A percentile compares a stretch with the other conserved stretches of the same genome.
These are phyloP conservation scores for Tipula unca DNA, from an alignment of 2,888 invertebrate species.

Conservation along the genomic window DNA sequence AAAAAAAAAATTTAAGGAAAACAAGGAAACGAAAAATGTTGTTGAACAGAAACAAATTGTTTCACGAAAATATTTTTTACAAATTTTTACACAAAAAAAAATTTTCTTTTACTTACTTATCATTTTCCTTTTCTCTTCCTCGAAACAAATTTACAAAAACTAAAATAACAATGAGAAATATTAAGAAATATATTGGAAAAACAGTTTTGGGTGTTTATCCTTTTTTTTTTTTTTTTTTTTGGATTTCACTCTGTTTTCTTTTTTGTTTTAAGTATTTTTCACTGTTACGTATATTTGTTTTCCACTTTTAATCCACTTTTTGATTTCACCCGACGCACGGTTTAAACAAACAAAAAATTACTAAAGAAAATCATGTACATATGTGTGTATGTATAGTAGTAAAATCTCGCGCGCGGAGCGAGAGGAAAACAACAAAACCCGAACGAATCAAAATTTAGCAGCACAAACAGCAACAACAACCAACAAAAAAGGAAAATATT, in stretches of 20 bases:
- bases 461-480: no score
- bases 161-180: neutral
- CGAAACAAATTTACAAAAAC: neutral
- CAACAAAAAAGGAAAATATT: neutral
- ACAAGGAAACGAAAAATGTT: neutral
- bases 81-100: neutral
- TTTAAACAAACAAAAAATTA: neutral
- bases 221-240: neutral
- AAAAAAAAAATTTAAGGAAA: neutral
- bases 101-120: neutral
- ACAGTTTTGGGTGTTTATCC: neutral
- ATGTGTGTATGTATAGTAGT: no score
- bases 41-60: neutral
- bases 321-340: neutral
- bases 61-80: no score
- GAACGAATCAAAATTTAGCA: neutral
- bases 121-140: neutral
- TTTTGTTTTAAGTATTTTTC: neutral
- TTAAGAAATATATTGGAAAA: neutral
- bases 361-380: neutral
- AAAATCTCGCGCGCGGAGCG: neutral
- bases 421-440: neutral
- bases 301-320: neutral
- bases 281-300: neutral
- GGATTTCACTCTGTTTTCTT: neutral